A percentile compares a stretch with the other conserved stretches of the same genome.
Conservation (phyloP, 2,888 invertebrate species). For the Rhorus exstirpatorius region DNA sequence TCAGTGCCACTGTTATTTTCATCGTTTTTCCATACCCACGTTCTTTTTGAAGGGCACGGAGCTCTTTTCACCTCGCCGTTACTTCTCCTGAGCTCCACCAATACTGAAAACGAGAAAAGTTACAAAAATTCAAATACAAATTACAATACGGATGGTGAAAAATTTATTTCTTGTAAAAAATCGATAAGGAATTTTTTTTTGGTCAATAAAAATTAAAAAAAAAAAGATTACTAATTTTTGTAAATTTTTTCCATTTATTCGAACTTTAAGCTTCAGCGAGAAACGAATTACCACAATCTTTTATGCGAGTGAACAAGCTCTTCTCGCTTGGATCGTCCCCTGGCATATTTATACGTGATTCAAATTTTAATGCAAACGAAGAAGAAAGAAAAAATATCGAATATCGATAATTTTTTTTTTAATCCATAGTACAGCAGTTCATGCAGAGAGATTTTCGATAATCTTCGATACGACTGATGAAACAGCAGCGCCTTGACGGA, state of each 20-base stretch:
- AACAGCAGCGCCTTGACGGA: not conserved
- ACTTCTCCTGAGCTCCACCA: slow-evolving; percentile 49
- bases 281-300: slow-evolving; percentile 59
- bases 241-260: not conserved
- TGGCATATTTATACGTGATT: slow-evolving; percentile 34
- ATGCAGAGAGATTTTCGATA: not conserved
- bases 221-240: too few relatives aligned
- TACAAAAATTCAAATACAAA: not conserved
- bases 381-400: not conserved
- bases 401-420: not conserved
- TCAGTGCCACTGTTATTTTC: not conserved
- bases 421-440: not conserved
- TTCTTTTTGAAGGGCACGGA: slow-evolving; percentile 45
- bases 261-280: not conserved
- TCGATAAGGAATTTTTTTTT: too few relatives aligned
- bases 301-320: slow-evolving; percentile 63
- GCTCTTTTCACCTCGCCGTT: slow-evolving; percentile 19
- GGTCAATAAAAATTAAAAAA: too few relatives aligned
- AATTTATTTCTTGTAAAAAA: too few relatives aligned
- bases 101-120: slow-evolving; percentile 27
- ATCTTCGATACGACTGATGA: not conserved
- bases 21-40: slow-evolving; percentile 36
- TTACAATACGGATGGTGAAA: too few relatives aligned
- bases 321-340: slow-evolving; percentile 44
- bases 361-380: not conserved